phyloP scores from a whole-genome alignment of 1,140 invertebrate species.

The Hypothenemus hampei region DNA sequence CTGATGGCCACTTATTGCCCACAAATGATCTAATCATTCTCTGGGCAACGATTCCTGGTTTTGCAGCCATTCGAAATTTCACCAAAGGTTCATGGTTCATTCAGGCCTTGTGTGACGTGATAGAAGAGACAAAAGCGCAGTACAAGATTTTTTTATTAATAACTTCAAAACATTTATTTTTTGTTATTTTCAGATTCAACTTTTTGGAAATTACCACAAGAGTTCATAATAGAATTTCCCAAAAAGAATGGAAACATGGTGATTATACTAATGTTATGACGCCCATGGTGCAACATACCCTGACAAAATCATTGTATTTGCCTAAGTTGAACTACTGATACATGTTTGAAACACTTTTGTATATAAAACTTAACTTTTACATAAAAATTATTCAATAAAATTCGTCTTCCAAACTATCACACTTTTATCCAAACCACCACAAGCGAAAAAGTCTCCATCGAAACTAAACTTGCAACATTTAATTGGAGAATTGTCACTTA shows the following conservation, averaged over 20 bases:
- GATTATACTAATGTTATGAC: constrained; percentile 20
- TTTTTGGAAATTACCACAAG: constrained; percentile 36
- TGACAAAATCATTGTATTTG: constrained; percentile 24
- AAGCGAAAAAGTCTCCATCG: constrained; percentile 75
- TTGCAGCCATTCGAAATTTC: constrained; percentile 67
- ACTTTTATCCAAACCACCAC: constrained; percentile 73
- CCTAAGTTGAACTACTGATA: neutral
- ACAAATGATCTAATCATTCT: constrained; percentile 68
- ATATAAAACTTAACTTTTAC: neutral
- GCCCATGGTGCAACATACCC: constrained; percentile 13
- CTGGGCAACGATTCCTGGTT: constrained; percentile 69
- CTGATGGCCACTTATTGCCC: constrained; percentile 17
- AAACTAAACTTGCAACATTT: constrained; percentile 72
- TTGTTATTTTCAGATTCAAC: constrained; percentile 28
- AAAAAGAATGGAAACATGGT: constrained; percentile 28
- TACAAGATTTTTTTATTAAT: constrained; percentile 11
- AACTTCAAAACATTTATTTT: neutral
- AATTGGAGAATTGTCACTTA: constrained; percentile 61
- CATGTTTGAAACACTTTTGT: too few species aligned
- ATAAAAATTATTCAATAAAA: constrained; percentile 19
- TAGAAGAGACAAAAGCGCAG: constrained; percentile 47
- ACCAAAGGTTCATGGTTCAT: constrained; percentile 72
- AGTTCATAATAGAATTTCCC: constrained; percentile 25
- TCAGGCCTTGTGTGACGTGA: constrained; percentile 59
- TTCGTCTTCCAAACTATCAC: constrained; percentile 46